Evolutionary conservation across 2,113 vertebrate genomes (phyloP).

Genomic region (Cryptoleucopteryx plumbea): DNA sequence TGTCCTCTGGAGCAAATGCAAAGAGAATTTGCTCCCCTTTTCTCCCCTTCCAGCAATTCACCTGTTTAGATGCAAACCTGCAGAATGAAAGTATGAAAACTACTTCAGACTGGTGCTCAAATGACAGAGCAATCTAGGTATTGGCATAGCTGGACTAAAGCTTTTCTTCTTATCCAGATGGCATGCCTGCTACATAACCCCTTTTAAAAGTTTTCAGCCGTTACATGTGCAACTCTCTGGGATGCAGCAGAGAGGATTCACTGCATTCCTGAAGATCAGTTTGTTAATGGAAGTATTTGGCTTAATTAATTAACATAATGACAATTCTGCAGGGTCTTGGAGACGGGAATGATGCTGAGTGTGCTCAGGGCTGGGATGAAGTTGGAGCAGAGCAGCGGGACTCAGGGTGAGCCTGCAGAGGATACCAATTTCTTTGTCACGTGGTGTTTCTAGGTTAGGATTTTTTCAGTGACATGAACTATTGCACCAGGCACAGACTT

Average conservation of each 20-base stretch:
- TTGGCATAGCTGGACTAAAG: background rate
- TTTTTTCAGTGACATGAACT: background rate
- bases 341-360: background rate
- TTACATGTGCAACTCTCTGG: background rate
- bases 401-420: background rate
- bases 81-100: background rate
- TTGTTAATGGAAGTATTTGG: constrained; percentile 24
- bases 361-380: background rate
- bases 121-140: background rate
- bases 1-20: background rate
- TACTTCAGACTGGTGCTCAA: background rate
- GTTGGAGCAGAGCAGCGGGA: background rate
- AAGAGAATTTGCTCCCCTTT: background rate
- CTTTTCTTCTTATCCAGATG: background rate
- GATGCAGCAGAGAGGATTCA: background rate
- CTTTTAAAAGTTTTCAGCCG: background rate
- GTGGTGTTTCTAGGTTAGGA: background rate
- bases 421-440: background rate
- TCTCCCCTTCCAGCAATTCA: background rate
- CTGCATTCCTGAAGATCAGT: constrained; percentile 13
- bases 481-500: background rate
- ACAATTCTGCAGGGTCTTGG: background rate
- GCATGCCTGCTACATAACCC: background rate
- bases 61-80: background rate
- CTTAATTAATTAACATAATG: constrained; percentile 49